Evolutionary conservation across 2,797 vertebrate species (phyloP), one percentile per base, ranked within the genome.

Genomic region (Oceanodroma leucorhoa): DNA sequence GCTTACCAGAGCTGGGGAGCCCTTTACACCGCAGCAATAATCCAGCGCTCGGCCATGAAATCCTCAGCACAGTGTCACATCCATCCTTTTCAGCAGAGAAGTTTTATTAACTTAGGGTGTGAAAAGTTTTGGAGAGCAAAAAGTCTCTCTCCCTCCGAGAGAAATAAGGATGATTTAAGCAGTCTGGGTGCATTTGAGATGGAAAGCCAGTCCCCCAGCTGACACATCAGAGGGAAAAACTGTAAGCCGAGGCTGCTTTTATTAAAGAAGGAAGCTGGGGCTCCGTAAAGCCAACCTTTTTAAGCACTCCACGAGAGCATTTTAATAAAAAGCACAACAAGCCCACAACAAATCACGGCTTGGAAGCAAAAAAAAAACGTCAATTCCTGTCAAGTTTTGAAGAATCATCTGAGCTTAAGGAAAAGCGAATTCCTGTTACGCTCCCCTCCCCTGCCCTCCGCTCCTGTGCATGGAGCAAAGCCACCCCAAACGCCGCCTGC

Each of bases 291-390:
- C 87, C 93, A 96, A 88, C 77, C 77, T 73, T 95, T 97, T 90
- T 75, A 62, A 95, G 91, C 71, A 82, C 96, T 94, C 83, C 82
- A 82, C 10, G 34, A 97, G 94, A 96, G 79, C 89, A 71, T 96
- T 98, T 98, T 98, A 98, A 98, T 97, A 96, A 97, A 98, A 98
- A 97, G 92, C 92, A 97, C 94, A 90, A 91, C 96, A 94, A 97
- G 95, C 91, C 94, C 94, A 76, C 95, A 95, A 96, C 95, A 98
- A 97, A 98, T 97, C 98, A 97, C 23, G 27, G 93, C 96, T 97
- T 96, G 97, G 96, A 97, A 97, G 91, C 17, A 16, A 41, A 69
- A 76, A 76, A 62, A 89, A 89, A 94, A 95, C 17, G 96, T 97
- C 96, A 97, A 95, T 97, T 93, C 95, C 93, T 96, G 96, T 97